Evolutionary conservation across 53 echinoderm and acorn worm species (phyloP).

Genomic region (Actinopyga echinites): DNA sequence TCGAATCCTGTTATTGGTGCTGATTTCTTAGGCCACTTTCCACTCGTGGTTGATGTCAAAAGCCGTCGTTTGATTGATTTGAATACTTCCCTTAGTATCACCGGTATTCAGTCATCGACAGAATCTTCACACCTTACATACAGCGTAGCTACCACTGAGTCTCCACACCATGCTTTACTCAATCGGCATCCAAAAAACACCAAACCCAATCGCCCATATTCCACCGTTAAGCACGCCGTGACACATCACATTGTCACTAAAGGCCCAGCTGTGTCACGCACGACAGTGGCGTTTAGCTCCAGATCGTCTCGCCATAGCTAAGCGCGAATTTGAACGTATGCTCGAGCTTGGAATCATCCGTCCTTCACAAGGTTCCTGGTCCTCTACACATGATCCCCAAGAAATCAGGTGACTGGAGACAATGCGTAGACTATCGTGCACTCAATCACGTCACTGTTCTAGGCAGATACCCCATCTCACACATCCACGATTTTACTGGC

Average conservation of each 20-base stretch:
- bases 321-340: neutral
- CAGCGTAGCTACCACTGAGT: neutral
- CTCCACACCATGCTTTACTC: neutral
- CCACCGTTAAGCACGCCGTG: neutral
- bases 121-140: neutral
- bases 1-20: constrained; percentile 49
- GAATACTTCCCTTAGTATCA: constrained; percentile 35
- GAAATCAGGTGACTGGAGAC: constrained; percentile 38
- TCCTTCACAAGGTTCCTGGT: constrained; percentile 16
- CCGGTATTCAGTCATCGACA: constrained; percentile 3
- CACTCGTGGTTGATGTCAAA: constrained; percentile 44
- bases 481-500: no score
- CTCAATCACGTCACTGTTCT: no score
- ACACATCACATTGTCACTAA: constrained; percentile 19
- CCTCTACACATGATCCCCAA: constrained; percentile 42
- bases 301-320: constrained; percentile 4
- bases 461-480: no score
- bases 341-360: constrained; percentile 23
- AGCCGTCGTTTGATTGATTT: constrained; percentile 39
- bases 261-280: neutral
- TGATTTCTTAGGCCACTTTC: constrained; percentile 47
- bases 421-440: neutral
- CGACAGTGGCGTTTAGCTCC: neutral
- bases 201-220: neutral
- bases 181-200: constrained; percentile 6